Base-by-base conservation (phyloP, 2,888 invertebrate genomes). In the Diadegma fenestrale region DNA sequence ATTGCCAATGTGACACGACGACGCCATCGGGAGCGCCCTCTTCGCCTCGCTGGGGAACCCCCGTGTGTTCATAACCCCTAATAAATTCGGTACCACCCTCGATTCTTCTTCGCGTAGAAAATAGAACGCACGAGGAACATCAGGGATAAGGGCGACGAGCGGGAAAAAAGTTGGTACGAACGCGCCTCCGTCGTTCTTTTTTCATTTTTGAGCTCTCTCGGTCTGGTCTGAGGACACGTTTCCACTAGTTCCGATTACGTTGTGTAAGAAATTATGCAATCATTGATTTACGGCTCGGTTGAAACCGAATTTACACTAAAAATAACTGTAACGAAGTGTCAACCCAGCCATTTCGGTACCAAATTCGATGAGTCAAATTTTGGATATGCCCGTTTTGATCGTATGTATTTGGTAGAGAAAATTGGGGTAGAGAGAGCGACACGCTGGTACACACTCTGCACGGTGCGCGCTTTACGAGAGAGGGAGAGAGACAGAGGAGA, bases 401-500 rank as follows among this genome's bases (percentile, higher is more conserved):
- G 14, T 51, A 33, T 3, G 6, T 51, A 26, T 58, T 26, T 41
- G 30, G n/a, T n/a, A n/a, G n/a, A 45, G 61, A 37, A 30, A 45
- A 51, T 69, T 33, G 81, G 14, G 22, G 14, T 30, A 33, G 64
- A 71, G 71, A 61, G 73, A 61, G 63, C 37, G 30, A n/a, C 54
- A 37, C 66, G 79, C 58, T 69, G 68, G 80, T 80, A 75, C 30
- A 63, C 33, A 33, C 45, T 63, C 41, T 43, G n/a, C 75, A 54
- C 48, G 26, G 19, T 76, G 72, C 30, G 80, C 61, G 80, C 64
- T 77, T 86, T 82, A 77, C 73, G 73, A 78, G 80, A 66, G 84
- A 81, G 84, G 69, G 73, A 78, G 80, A 77, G 79, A 66, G 80
- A 73, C 77, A 73, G 88, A 75, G 73, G 45, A 45, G 48, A 88